Evolutionary conservation across 2,797 vertebrate species (phyloP).

Genomic region (Crypturellus tataupa): DNA sequence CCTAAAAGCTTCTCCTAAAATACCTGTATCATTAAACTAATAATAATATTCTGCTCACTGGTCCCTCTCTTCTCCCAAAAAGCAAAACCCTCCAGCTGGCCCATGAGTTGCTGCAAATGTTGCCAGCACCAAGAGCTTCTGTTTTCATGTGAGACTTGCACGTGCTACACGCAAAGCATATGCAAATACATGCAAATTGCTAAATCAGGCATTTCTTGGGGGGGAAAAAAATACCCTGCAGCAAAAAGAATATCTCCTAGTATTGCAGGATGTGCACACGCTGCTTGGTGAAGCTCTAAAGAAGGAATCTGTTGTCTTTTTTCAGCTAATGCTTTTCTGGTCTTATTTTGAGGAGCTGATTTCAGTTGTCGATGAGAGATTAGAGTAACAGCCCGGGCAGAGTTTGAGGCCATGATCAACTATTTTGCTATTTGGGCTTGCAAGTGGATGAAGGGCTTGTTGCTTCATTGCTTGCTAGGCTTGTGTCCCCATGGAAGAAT

Average conservation of each 20-base stretch:
- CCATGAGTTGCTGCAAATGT: not conserved
- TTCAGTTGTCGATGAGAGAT: not conserved
- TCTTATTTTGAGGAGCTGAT: not conserved
- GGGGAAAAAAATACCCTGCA: too few species aligned
- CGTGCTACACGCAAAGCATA: not conserved
- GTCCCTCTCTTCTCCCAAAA: not conserved
- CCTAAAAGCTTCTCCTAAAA: not conserved
- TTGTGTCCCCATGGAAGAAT: too few species aligned
- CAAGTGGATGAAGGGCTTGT: not conserved
- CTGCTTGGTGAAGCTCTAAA: not conserved
- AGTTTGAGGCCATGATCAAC: not conserved
- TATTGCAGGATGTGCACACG: accelerated
- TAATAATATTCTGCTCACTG: not conserved
- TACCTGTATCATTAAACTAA: not conserved
- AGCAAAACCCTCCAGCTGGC: not conserved
- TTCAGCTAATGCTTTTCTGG: not conserved
- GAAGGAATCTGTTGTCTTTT: not conserved
- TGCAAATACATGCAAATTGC: too few species aligned
- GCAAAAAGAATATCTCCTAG: not conserved
- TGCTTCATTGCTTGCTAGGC: not conserved
- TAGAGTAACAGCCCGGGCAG: not conserved
- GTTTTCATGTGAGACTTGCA: not conserved
- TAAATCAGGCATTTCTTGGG: not conserved
- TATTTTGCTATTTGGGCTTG: not conserved
- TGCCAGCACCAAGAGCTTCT: not conserved